Base-by-base conservation (phyloP, 2,797 vertebrate genomes). In the Acanthis flammea region DNA sequence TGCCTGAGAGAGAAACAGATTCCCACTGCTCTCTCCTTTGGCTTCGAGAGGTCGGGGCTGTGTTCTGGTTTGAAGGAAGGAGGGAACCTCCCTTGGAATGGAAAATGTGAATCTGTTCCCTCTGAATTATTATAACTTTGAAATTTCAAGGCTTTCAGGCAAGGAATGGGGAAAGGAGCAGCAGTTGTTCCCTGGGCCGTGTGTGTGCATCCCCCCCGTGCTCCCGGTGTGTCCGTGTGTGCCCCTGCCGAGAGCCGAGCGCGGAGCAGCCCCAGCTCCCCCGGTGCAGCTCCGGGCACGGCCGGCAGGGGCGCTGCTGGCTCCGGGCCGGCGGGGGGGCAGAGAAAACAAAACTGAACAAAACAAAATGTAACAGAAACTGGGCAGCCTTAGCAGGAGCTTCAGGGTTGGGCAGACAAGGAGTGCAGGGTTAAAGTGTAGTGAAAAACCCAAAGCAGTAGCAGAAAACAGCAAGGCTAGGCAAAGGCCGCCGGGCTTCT, bases 41-140 rank as follows among this genome's bases (percentile, higher is more conserved):
- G 18, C 42, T 65, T 41, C 0, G 0, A 48, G 35, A 79, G n/a
- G 17, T 12, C 10, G 25, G 45, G 44, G 6, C 1, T 28, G 0
- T 28, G 33, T 47, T 33, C 25, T 28, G 41, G 10, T 62, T 13
- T 62, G 48, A n/a, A n/a, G 12, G 28, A n/a, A n/a, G 28, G 33
- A 0, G 0, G 35, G 12, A 60, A 39, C 35, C 57, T 39, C 25
- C 57, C 35, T 60, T 39, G 27, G 22, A 45, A 16, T 27, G 12
- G 33, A 39, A 54, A 54, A 45, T 22, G 0, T 4, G 2, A 28
- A 8, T 23, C 23, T 12, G 6, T 12, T n/a, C 39, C 22, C 18
- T 44, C 18, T 1, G 0, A 31, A 22, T 31, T 31, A 14, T 25
- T 31, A 0, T 3, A 18, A 18, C 27, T 35, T 22, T 37, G n/a